Conservation (phyloP, 2,888 invertebrate species). For the Drosophila multiciliata region DNA sequence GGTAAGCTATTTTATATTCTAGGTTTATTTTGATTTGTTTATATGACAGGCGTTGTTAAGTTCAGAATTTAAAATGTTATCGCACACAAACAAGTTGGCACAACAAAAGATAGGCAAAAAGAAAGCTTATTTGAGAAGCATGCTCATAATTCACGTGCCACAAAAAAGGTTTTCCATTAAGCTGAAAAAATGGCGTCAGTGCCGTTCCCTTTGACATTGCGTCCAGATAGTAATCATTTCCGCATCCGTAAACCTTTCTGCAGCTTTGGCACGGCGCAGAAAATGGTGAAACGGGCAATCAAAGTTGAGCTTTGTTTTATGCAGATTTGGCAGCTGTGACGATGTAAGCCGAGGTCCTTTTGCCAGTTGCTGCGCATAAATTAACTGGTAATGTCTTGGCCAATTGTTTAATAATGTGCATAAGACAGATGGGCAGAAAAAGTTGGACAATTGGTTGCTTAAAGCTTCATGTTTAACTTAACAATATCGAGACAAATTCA, state of each 20-base stretch:
- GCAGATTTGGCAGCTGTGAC: conserved; percentile 55
- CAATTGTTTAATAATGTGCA: conserved; percentile 43
- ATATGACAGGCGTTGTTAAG: neutral
- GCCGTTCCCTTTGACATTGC: conserved; percentile 22
- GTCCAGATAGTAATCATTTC: conserved; percentile 57
- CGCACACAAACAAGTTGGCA: conserved; percentile 9
- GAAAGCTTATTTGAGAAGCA: conserved; percentile 18
- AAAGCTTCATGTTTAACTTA: conserved; percentile 16
- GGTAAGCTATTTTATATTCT: neutral
- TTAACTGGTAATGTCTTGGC: conserved; percentile 35
- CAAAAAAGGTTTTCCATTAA: conserved; percentile 14
- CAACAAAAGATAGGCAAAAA: neutral
- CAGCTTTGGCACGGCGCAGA: conserved; percentile 20
- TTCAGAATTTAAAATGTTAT: neutral
- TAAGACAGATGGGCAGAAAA: conserved; percentile 48
- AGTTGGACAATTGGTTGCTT: conserved; percentile 22
- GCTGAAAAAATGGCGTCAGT: conserved; percentile 29
- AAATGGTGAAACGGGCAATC: conserved; percentile 19
- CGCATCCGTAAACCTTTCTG: conserved; percentile 50
- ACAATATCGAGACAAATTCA: conserved; percentile 25
- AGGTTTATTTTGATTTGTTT: neutral
- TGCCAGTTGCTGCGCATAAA: conserved; percentile 36
- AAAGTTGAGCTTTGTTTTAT: conserved; percentile 58
- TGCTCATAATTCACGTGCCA: conserved; percentile 43
- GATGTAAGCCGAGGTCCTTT: conserved; percentile 25